Conservation (phyloP, 2,797 vertebrate genomes). For the Falco cherrug region DNA sequence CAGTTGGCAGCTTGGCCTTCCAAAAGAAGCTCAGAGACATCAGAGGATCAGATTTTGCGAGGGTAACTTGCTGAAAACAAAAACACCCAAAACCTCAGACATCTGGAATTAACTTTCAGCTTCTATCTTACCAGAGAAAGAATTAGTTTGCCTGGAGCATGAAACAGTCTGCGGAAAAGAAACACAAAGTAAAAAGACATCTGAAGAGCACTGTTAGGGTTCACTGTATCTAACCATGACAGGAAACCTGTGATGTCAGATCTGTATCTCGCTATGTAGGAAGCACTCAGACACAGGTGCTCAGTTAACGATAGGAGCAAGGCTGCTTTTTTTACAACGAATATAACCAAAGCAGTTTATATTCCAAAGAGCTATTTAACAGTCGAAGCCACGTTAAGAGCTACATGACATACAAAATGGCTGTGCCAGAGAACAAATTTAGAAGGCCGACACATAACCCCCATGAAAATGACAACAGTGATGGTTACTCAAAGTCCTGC, state of each 20-base stretch:
- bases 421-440: background rate
- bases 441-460: background rate
- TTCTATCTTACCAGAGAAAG: background rate
- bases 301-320: background rate
- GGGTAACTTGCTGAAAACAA: background rate
- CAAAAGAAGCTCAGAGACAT: background rate
- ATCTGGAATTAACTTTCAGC: background rate
- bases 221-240: background rate
- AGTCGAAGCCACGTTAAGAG: background rate
- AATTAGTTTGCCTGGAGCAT: background rate
- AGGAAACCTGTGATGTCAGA: background rate
- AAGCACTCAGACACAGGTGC: background rate
- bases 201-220: background rate
- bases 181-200: background rate
- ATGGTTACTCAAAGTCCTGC: slow-evolving; percentile 53
- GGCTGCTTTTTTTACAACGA: background rate
- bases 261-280: background rate
- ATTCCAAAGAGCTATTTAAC: background rate
- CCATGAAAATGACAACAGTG: slow-evolving; percentile 6
- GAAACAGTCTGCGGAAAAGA: background rate
- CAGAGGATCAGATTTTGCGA: background rate
- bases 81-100: background rate
- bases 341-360: background rate
- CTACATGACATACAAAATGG: background rate
- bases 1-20: background rate